phyloP scores from a whole-genome alignment of 2,888 invertebrate species.

The Orchesellides sinensis region DNA sequence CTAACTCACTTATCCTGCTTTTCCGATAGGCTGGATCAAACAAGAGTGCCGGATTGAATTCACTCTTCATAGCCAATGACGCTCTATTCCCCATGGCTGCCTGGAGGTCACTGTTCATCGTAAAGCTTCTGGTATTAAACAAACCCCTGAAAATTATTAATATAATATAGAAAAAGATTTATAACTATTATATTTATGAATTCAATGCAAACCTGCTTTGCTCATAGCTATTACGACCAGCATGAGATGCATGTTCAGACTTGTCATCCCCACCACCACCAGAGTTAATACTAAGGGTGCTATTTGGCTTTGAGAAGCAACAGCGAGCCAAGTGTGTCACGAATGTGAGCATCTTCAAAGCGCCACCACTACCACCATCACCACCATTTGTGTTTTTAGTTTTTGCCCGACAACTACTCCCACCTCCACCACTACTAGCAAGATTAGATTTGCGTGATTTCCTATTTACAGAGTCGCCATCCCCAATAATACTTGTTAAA shows the following conservation, averaged over 20 bases:
- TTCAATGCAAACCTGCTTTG: neutral
- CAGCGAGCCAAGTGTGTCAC: conserved; percentile 26
- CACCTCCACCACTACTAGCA: neutral
- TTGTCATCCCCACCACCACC: conserved; percentile 33
- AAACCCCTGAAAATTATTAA: conserved; percentile 61
- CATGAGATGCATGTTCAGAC: too few relatives aligned
- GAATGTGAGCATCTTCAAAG: conserved; percentile 28
- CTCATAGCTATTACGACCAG: neutral
- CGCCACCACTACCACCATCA: conserved; percentile 7
- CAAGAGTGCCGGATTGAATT: conserved; percentile 71
- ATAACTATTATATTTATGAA: neutral
- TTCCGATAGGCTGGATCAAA: conserved; percentile 72
- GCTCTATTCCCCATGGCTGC: conserved; percentile 46
- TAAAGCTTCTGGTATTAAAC: conserved; percentile 68
- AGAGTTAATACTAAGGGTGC: neutral
- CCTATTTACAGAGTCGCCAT: neutral
- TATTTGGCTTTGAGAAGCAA: conserved; percentile 7
- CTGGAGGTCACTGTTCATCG: conserved; percentile 65
- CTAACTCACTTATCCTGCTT: conserved; percentile 72
- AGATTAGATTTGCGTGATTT: neutral
- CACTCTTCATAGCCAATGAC: conserved; percentile 68
- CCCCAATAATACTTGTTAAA: conserved; percentile 45
- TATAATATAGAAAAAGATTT: neutral
- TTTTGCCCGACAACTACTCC: neutral
- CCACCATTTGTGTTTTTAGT: neutral